These are phyloP conservation scores for Phrynocephalus guinanensis DNA, from an alignment of 2,797 vertebrate species.

Conservation along the genomic window DNA sequence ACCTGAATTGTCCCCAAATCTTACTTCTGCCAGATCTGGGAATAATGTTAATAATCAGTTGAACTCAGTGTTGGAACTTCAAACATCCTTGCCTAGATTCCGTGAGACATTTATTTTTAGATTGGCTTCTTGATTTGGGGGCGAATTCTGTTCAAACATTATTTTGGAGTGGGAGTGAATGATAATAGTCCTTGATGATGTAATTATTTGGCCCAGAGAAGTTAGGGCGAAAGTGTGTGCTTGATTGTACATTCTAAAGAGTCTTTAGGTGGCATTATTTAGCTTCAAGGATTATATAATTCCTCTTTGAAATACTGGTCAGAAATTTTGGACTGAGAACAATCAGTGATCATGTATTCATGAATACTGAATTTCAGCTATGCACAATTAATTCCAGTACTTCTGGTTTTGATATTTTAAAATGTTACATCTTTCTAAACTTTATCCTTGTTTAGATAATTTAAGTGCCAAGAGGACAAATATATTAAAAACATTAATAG, in stretches of 20 bases:
- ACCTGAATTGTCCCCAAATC: conserved; percentile 63
- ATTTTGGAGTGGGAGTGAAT: conserved; percentile 60
- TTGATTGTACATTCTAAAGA: conserved; percentile 59
- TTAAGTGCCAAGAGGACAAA: conserved; percentile 68
- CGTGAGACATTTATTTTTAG: conserved; percentile 37
- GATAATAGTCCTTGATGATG: conserved; percentile 44
- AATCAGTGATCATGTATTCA: conserved; percentile 48
- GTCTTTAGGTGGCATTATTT: conserved; percentile 71
- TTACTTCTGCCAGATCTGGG: conserved; percentile 64
- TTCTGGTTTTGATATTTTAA: conserved; percentile 43
- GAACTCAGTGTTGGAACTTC: conserved; percentile 62
- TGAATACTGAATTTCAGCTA: conserved; percentile 50
- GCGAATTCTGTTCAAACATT: conserved; percentile 53
- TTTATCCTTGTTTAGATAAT: conserved; percentile 67
- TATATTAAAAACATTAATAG: conserved; percentile 41
- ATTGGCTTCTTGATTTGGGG: conserved; percentile 54
- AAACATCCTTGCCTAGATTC: conserved; percentile 52
- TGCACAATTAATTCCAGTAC: conserved; percentile 46
- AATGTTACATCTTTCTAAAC: conserved; percentile 52
- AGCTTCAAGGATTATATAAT: conserved; percentile 54
- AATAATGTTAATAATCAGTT: conserved; percentile 64
- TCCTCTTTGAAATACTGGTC: conserved; percentile 49
- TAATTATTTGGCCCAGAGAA: conserved; percentile 50
- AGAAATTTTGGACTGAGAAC: conserved; percentile 4
- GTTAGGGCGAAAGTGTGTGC: conserved; percentile 55